These are phyloP conservation scores for Hemistola chrysoprasaria DNA, from an alignment of 2,888 invertebrate species.

Conservation along the genomic window DNA sequence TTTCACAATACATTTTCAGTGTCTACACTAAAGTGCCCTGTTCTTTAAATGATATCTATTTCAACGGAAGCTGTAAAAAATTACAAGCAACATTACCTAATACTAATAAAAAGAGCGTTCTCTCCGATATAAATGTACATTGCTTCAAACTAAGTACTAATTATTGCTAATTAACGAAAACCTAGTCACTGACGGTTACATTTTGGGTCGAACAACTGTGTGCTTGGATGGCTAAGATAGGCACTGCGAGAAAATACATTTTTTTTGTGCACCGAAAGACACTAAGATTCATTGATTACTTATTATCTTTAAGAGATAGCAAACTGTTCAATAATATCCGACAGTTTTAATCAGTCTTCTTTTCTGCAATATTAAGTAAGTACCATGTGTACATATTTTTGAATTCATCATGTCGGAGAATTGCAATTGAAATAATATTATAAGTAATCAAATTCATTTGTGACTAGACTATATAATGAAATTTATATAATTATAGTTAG, in stretches of 20 bases:
- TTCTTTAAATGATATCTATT: not conserved
- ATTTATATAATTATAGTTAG: no score
- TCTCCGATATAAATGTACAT: conserved; percentile 43
- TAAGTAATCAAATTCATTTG: conserved; percentile 32
- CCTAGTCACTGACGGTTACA: conserved; percentile 43
- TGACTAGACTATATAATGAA: conserved; percentile 69
- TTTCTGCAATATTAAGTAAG: conserved; percentile 7
- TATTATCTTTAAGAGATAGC: conserved; percentile 6
- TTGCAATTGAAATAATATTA: conserved; percentile 2
- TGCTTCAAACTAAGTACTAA: conserved; percentile 38
- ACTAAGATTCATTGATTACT: conserved; percentile 40
- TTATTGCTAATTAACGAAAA: conserved; percentile 57
- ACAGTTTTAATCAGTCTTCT: conserved; percentile 30
- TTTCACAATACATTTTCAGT: no score
- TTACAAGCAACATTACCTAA: conserved; percentile 34
- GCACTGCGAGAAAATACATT: conserved; percentile 29
- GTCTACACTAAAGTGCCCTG: no score
- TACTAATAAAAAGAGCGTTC: conserved; percentile 37
- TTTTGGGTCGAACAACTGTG: conserved; percentile 41
- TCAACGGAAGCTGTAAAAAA: conserved; percentile 26
- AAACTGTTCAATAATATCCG: conserved; percentile 1
- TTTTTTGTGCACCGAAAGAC: conserved; percentile 33
- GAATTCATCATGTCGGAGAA: conserved; percentile 5
- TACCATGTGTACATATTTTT: not conserved
- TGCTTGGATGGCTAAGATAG: conserved; percentile 49